phyloP scores from a whole-genome alignment of 2,113 vertebrate species.

The Syngnathus typhle region DNA sequence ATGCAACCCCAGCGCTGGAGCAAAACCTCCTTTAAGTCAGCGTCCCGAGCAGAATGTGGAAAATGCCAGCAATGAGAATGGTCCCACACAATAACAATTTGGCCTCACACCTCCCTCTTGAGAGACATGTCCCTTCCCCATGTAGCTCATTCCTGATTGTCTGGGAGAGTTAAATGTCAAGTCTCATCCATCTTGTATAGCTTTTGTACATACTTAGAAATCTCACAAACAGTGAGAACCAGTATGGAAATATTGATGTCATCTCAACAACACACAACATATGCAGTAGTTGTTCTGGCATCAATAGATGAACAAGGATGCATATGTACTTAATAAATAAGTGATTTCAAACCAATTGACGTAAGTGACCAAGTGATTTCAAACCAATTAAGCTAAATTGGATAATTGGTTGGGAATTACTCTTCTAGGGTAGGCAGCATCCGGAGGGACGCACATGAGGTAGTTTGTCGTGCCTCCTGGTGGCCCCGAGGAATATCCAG shows the following conservation, averaged over 20 bases:
- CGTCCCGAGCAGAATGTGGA: slow-evolving; percentile 52
- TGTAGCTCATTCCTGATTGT: slow-evolving; percentile 6
- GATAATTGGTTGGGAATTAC: not conserved
- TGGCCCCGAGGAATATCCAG: not conserved
- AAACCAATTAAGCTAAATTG: not conserved
- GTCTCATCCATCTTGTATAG: not conserved
- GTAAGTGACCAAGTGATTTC: too few species aligned
- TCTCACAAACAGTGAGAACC: not conserved
- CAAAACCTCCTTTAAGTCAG: slow-evolving; percentile 35
- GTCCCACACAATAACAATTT: slow-evolving; percentile 42
- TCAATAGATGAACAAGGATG: too few species aligned
- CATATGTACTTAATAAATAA: too few species aligned
- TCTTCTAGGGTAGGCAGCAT: not conserved
- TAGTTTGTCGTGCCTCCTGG: not conserved
- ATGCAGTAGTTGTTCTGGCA: too few species aligned
- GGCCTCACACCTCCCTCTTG: slow-evolving; percentile 40
- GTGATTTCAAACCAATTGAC: too few species aligned
- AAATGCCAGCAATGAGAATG: slow-evolving; percentile 50
- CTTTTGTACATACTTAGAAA: not conserved
- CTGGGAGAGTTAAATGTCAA: not conserved
- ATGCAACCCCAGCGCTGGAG: slow-evolving; percentile 55
- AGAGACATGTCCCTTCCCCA: slow-evolving; percentile 32
- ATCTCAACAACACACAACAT: too few species aligned
- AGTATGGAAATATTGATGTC: not conserved
- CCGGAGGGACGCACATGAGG: not conserved